Base-by-base conservation (phyloP, 2,888 invertebrate genomes). In the Limulus polyphemus region DNA sequence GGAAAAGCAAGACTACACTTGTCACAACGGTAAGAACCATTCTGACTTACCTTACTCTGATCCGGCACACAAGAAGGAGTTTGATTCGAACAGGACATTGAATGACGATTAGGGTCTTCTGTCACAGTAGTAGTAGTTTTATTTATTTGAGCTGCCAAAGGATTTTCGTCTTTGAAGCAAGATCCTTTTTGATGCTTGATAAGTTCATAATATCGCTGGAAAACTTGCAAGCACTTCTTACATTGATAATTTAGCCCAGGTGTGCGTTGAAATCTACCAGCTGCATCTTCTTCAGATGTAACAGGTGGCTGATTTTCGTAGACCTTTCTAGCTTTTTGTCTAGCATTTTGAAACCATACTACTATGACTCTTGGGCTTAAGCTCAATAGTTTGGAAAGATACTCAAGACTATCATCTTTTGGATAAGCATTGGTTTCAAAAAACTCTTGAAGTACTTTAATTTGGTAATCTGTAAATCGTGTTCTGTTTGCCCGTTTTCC, bases 361-460 rank as follows among this genome's bases (percentile, higher is more conserved):
- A 99, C 98, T 72, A 99, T 99, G 16, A 99, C 99, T 69, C 99
- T 83, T 7, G 99, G 98, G 75, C 94, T 95, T 48, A 99, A 81
- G 70, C 89, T 88, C 67, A 99, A 81, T 68, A 98, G 80, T 77
- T 97, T 97, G 62, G 97, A 97, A 65, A 99, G 81, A 77, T 97
- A 94, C 78, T 99, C 98, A 73, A 99, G 81, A 79, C 99, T 98
- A 77, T 98, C 98, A 77, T 99, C 98, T 81, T 99, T 99, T 47
- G 99, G 99, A 79, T 99, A 99, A 50, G 99, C 98, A 78, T 99
- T 99, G 76, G 95, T 95, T 77, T 99, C 99, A 79, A 99, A 99
- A 79, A 99, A 99, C 75, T 99, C 98, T 79, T 99, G 99, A 66
- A 99, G 81, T 14, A 97, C 93, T 80, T 98, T 95, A 63, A 99